These are phyloP conservation scores for Blomia tropicalis DNA, from an alignment of 2,888 invertebrate genomes.

Conservation along the genomic window DNA sequence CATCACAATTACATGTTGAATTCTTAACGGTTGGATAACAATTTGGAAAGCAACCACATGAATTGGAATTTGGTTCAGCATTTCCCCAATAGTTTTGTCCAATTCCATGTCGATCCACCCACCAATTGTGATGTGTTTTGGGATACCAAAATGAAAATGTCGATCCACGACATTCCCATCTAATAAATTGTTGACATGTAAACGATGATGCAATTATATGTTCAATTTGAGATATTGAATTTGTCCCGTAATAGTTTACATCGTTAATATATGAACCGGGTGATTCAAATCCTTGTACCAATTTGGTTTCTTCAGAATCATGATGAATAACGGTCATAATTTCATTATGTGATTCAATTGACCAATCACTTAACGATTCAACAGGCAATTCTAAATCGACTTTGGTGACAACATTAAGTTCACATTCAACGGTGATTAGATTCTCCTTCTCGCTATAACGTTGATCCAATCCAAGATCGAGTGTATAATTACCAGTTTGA, in stretches of 20 bases:
- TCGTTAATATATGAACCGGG: conserved; percentile 30
- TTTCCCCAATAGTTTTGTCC: conserved; percentile 32
- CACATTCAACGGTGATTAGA: conserved; percentile 9
- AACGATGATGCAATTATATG: conserved; percentile 30
- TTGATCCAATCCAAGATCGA: background rate
- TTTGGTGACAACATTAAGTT: background rate
- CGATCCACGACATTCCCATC: conserved; percentile 32
- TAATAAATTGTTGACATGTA: conserved; percentile 32
- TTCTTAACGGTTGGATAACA: conserved; percentile 30
- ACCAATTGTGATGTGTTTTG: conserved; percentile 31
- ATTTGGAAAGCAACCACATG: conserved; percentile 32
- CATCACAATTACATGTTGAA: conserved; percentile 32
- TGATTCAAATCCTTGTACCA: conserved; percentile 30
- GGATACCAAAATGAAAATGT: conserved; percentile 32
- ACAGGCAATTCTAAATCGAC: background rate
- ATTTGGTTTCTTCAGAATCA: conserved; percentile 28
- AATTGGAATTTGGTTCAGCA: conserved; percentile 31
- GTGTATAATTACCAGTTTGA: conserved; percentile 8
- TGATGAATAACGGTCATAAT: conserved; percentile 31
- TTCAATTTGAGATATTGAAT: conserved; percentile 25
- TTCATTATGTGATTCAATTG: conserved; percentile 16
- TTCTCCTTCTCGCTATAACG: background rate
- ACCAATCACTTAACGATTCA: background rate
- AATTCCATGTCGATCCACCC: conserved; percentile 31
- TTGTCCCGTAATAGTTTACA: conserved; percentile 28